Percentiles rank a stretch among this genome's conserved stretches.
Conservation (phyloP, 1,140 invertebrate genomes). For the Battus philenor region DNA sequence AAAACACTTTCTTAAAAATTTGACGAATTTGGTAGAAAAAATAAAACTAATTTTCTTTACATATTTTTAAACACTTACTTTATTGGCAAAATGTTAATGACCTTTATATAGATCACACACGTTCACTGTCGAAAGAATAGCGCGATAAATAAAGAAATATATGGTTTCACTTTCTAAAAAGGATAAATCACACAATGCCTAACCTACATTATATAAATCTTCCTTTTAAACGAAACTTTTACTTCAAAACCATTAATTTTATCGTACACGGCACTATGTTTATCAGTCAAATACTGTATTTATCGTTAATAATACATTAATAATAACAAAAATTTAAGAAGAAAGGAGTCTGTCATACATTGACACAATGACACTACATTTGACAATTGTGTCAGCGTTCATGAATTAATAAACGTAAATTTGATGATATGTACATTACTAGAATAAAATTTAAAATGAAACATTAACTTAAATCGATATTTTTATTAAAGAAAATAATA, state of each 20-base stretch:
- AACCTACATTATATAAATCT: conserved; percentile 10
- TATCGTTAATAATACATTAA: background rate
- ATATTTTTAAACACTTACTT: conserved; percentile 1
- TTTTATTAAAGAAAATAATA: no score
- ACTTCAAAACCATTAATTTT: background rate
- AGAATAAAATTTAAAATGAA: no score
- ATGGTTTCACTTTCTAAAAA: conserved; percentile 23
- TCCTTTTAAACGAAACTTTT: background rate
- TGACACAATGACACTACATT: no score
- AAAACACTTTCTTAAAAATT: no score
- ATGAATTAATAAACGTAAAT: no score
- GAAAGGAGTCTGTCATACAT: background rate
- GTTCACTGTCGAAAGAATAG: conserved; percentile 26
- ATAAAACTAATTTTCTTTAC: background rate
- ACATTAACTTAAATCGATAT: no score
- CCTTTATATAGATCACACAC: conserved; percentile 44
- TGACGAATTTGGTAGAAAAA: no score
- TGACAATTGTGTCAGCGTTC: no score
- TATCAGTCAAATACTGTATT: conserved; percentile 6
- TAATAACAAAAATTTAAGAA: conserved; percentile 1
- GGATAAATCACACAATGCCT: conserved; percentile 7
- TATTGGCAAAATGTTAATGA: conserved; percentile 27
- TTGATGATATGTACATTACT: no score
- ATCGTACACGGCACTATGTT: background rate
- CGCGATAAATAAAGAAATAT: conserved; percentile 18